Base-by-base conservation (phyloP, 2,113 vertebrate species). In the Aphelocoma coerulescens region DNA sequence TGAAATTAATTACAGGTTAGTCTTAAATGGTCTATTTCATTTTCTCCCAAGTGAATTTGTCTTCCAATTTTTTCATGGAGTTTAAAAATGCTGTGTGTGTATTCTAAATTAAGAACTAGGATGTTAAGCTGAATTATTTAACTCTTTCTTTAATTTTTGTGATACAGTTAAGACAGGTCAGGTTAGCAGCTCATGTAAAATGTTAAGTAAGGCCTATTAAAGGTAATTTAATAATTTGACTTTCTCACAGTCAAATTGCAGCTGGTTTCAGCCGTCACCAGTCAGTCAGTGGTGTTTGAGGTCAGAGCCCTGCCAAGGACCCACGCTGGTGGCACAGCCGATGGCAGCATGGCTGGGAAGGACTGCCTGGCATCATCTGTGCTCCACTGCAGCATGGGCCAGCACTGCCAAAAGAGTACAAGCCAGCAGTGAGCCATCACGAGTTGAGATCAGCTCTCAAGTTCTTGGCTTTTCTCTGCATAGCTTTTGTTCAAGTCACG, bases 1-100 rank as follows among this genome's bases (percentile, higher is more conserved):
- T 91, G 79, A 89, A 96, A 89, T 89, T 96, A 96, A 96, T 97
- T 95, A 95, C 93, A 96, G 85, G 78, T 96, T 96, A 52, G 46
- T 85, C 58, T 89, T 93, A 91, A 96, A 88, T 79, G 51, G 33
- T 81, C 83, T 91, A 8, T 88, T 91, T 91, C 83, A 46, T 83
- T 71, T 91, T 83, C 51, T 83, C 90, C 51, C 90, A 52, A 90
- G 71, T 90, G 83, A 92, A 71, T 83, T 94, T 51, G 49, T 75
- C 86, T 89, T 93, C 67, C 30, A 9, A 0, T 90, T 91, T 94
- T 90, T 93, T 85, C 48, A 33, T 51, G 59, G 85, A 88, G 39
- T 33, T 94, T 62, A 74, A 93, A 95, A 95, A 78, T 55, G 71
- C 63, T 48, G 24, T 87, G 55, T 49, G 12, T 93, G 17, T 89